Percentiles rank a stretch among this genome's conserved stretches.
phyloP scores from a whole-genome alignment of 1,140 invertebrate species.

The Trichonephila clavipes region DNA sequence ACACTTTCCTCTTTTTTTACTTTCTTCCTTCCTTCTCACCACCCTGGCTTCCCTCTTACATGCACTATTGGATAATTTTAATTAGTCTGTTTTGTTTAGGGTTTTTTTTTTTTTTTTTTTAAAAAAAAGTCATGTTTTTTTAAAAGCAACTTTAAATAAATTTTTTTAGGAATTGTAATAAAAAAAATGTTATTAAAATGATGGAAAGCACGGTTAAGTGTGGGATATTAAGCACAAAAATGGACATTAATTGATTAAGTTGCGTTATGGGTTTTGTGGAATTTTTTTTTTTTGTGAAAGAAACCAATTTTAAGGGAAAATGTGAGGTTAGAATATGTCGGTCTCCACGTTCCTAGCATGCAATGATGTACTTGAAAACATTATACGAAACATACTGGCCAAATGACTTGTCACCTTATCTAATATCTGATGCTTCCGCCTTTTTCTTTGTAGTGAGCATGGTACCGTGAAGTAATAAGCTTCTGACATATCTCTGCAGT shows the following conservation, averaged over 20 bases:
- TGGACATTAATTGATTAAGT: not conserved
- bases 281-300: no score
- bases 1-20: not conserved
- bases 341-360: not conserved
- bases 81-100: slow-evolving; percentile 33
- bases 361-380: no score
- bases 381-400: no score
- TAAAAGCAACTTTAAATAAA: not conserved
- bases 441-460: no score
- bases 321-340: not conserved
- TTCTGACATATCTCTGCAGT: no score
- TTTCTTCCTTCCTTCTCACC: not conserved
- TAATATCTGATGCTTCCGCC: no score
- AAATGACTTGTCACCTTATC: no score
- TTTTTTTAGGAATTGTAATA: not conserved
- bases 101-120: not conserved
- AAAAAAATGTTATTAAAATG: slow-evolving; percentile 21
- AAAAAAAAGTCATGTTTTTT: slow-evolving; percentile 3
- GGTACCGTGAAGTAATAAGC: no score
- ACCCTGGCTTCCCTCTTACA: not conserved
- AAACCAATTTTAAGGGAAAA: no score
- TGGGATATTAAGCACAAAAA: not conserved
- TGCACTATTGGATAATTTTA: slow-evolving; percentile 53
- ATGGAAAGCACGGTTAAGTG: not conserved
- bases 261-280: not conserved